Evolutionary conservation across 2,888 invertebrate species (phyloP).

Genomic region (Endotricha flammealis): DNA sequence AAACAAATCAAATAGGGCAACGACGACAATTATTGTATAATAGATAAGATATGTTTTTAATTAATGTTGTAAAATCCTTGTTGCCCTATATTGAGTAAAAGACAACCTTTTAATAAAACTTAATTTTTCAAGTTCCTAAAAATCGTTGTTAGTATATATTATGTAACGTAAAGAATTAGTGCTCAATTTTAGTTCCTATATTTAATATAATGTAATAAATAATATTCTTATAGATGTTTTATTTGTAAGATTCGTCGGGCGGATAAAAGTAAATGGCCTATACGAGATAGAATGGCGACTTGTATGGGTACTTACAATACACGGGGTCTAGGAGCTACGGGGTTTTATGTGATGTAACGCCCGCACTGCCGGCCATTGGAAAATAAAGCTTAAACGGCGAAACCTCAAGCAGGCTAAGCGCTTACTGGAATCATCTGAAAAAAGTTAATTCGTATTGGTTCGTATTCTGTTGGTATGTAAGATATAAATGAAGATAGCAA

Average conservation of each 20-base stretch:
- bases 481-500: no score
- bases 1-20: slow-evolving; percentile 30
- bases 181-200: slow-evolving; percentile 38
- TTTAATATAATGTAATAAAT: slow-evolving; percentile 11
- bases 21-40: slow-evolving; percentile 29
- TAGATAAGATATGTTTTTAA: slow-evolving; percentile 14
- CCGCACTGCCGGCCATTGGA: slow-evolving; percentile 16
- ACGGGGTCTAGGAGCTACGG: slow-evolving; percentile 25
- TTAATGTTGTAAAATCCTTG: slow-evolving; percentile 31
- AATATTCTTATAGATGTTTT: not conserved
- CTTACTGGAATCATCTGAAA: no score
- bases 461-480: no score
- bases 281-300: slow-evolving; percentile 12
- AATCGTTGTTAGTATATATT: slow-evolving; percentile 2
- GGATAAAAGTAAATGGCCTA: not conserved
- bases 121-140: slow-evolving; percentile 23
- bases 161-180: slow-evolving; percentile 12
- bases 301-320: slow-evolving; percentile 26
- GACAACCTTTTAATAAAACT: slow-evolving; percentile 43
- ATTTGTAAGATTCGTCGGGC: not conserved
- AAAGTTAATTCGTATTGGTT: no score
- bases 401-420: not conserved
- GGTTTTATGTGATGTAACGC: slow-evolving; percentile 30
- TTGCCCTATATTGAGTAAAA: slow-evolving; percentile 39
- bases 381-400: slow-evolving; percentile 20